These are phyloP conservation scores for Arrhopalites spinosus DNA, from an alignment of 2,888 invertebrate genomes.

Conservation along the genomic window DNA sequence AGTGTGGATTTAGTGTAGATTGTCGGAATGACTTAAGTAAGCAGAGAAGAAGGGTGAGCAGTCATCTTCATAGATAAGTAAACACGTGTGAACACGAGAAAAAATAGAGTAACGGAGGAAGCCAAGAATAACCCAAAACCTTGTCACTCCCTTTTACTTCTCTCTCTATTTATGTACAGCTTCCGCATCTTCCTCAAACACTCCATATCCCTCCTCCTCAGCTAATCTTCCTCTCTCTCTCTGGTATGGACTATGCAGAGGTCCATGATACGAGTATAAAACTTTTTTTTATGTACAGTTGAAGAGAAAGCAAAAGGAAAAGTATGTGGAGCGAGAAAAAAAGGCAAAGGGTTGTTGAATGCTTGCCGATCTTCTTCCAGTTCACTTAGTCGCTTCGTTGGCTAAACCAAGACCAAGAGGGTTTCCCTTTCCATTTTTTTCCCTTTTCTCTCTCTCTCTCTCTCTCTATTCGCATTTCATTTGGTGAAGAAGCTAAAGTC, in stretches of 20 bases:
- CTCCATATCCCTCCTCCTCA: not conserved
- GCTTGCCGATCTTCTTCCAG: conserved; percentile 16
- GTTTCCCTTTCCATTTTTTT: not conserved
- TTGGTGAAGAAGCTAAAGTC: no score
- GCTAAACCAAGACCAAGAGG: not conserved
- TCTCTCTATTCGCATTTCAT: not conserved
- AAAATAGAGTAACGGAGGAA: not conserved
- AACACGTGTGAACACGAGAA: conserved; percentile 30
- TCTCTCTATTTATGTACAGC: no score
- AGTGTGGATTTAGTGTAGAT: conserved; percentile 23
- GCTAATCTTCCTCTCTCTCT: not conserved
- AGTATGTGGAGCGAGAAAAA: not conserved
- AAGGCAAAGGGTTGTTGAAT: conserved; percentile 10
- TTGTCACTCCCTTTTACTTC: no score
- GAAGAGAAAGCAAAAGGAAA: not conserved
- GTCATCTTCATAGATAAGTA: conserved; percentile 23
- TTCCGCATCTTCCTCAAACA: no score
- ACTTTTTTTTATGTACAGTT: no score
- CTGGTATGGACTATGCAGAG: no score
- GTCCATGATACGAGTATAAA: no score
- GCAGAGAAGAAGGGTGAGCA: conserved; percentile 5
- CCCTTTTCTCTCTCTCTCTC: not conserved
- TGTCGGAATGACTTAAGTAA: conserved; percentile 1
- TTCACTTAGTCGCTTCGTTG: conserved; percentile 7
- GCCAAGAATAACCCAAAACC: no score